Base-by-base conservation (phyloP, 2,113 vertebrate genomes). In the Andinoacara biseriatus region DNA sequence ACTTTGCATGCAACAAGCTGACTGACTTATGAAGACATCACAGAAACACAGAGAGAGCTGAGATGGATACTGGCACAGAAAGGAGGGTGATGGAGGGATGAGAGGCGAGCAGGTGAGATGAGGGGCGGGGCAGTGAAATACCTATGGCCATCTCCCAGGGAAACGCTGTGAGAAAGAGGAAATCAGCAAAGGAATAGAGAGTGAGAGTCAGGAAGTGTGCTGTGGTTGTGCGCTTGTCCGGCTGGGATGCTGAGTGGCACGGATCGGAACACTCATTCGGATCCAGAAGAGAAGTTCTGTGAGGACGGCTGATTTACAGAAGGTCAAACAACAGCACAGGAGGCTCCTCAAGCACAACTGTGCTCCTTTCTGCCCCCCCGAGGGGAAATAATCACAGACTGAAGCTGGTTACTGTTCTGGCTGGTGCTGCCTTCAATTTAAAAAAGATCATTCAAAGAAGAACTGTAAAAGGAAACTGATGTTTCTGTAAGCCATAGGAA, bases 111-210 rank as follows among this genome's bases (percentile, higher is more conserved):
- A 88, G 84, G 80, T 5, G 20, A 85, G 72, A 87, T 79, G 89
- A 91, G 86, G 81, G 91, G 88, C 84, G 92, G 92, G 90, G 89
- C 94, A 86, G 91, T 91, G 90, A 93, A 96, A 96, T 97, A 98
- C 97, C 97, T 98, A 98, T 96, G 95, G 92, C 97, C 96, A 97
- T 92, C 95, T 97, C 96, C 97, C 35, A 96, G 92, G 87, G 97
- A 95, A 95, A 96, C 91, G 95, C 97, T 98, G 95, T 95, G 95
- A 94, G 95, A 90, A 93, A 94, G 86, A 90, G 91, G 85, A 93
- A 87, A 93, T 76, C 82, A 81, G 82, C 85, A 90, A 86, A 86
- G 90, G 80, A 95, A 96, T 94, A 96, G 80, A 94, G 95, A 83
- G 94, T 96, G 95, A 97, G 96, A 96, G 91, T 90, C 87, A 92